A percentile compares a stretch with the other conserved stretches of the same genome.
These are phyloP conservation scores for Harpagoxenus sublaevis DNA, from an alignment of 2,888 invertebrate genomes.

Conservation along the genomic window DNA sequence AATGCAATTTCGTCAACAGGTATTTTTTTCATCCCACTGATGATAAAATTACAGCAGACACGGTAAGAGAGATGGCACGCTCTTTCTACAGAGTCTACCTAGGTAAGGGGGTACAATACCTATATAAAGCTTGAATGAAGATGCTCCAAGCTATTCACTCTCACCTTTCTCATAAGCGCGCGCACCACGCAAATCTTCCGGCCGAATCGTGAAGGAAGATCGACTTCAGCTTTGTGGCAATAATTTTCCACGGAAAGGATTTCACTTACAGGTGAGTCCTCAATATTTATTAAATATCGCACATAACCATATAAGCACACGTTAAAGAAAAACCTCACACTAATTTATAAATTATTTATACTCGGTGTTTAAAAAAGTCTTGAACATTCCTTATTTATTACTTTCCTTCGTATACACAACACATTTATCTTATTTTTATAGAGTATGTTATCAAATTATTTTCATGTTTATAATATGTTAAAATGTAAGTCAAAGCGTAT, in stretches of 20 bases:
- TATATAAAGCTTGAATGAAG: slow-evolving; percentile 86
- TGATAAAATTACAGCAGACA: slow-evolving; percentile 78
- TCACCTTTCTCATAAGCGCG: slow-evolving; percentile 85
- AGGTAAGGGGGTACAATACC: slow-evolving; percentile 85
- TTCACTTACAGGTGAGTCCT: slow-evolving; percentile 69
- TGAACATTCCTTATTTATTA: neutral
- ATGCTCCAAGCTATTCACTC: slow-evolving; percentile 86
- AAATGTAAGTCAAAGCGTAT: neutral
- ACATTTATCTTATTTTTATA: neutral
- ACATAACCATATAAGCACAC: neutral
- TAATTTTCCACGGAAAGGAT: slow-evolving; percentile 64
- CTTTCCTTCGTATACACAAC: neutral
- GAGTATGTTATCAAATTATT: slow-evolving; percentile 2
- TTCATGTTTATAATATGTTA: neutral
- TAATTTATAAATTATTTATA: neutral
- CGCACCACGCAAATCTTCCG: slow-evolving; percentile 77
- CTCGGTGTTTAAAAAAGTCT: neutral
- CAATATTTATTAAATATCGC: neutral
- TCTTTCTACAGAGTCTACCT: slow-evolving; percentile 81
- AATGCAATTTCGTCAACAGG: slow-evolving; percentile 62
- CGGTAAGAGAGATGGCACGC: slow-evolving; percentile 76
- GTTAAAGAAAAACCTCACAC: neutral
- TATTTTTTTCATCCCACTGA: slow-evolving; percentile 62
- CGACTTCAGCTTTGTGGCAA: slow-evolving; percentile 56
- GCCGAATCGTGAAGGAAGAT: slow-evolving; percentile 74